Conservation (phyloP, 2,888 invertebrate genomes). For the Spisula solida region DNA sequence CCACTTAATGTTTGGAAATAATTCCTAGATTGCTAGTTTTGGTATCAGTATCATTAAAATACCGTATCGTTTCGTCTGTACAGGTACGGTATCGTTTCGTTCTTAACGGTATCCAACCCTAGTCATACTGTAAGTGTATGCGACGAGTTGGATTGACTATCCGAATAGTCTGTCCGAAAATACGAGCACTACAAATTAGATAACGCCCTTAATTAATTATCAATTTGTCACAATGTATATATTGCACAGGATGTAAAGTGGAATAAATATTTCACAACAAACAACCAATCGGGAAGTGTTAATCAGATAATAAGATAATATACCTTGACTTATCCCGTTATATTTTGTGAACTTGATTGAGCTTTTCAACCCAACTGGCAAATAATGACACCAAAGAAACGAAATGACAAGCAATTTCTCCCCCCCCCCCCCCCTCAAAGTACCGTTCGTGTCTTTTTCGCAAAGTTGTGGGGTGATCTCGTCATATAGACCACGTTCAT, state of each 20-base stretch:
- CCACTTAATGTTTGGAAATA: too few relatives aligned
- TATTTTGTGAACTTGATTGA: constrained; percentile 15
- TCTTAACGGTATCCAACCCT: too few relatives aligned
- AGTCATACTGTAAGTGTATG: too few relatives aligned
- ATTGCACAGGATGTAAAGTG: background rate
- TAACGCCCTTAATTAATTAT: background rate
- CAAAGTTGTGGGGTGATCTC: too few relatives aligned
- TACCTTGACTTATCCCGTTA: background rate
- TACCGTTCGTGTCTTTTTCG: too few relatives aligned
- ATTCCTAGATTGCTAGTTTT: too few relatives aligned
- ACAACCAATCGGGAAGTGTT: background rate
- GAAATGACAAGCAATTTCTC: background rate
- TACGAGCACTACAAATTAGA: background rate
- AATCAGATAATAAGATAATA: background rate
- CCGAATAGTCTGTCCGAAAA: constrained; percentile 6
- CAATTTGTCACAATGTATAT: background rate
- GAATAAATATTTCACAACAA: background rate
- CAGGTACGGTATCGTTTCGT: too few relatives aligned
- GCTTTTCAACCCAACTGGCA: background rate
- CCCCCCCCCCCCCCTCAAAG: too few relatives aligned
- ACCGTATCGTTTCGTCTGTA: too few relatives aligned
- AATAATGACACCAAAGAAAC: background rate
- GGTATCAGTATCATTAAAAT: too few relatives aligned
- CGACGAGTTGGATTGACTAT: too few relatives aligned
- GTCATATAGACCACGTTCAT: too few relatives aligned